Conservation (phyloP, 1,140 invertebrate species). For the Macrobrachium rosenbergii region DNA sequence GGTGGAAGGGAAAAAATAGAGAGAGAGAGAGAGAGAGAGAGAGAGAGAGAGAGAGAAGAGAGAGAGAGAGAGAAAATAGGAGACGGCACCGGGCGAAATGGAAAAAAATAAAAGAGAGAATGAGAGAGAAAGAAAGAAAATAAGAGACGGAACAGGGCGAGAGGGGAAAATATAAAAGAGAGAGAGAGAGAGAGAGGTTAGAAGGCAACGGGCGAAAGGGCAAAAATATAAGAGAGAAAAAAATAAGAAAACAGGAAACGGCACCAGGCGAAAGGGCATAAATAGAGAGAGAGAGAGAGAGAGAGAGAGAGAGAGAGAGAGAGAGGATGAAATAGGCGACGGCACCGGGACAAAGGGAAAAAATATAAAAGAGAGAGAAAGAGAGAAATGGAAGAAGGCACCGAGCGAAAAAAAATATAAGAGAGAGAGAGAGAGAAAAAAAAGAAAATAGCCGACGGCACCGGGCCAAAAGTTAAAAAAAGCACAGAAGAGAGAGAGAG, state of each 20-base stretch:
- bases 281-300: constrained; percentile 21
- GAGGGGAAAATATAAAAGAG: too few relatives aligned
- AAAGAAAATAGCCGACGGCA: background rate
- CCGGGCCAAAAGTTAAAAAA: background rate
- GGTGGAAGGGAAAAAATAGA: background rate
- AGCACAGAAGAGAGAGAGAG: background rate
- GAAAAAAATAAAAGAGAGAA: background rate
- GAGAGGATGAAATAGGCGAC: too few relatives aligned
- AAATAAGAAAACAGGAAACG: constrained; percentile 3
- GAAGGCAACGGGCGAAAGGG: background rate
- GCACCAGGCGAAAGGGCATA: background rate
- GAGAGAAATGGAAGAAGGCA: constrained; percentile 9
- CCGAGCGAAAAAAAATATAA: too few relatives aligned
- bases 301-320: too few relatives aligned
- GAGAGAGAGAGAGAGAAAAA: too few relatives aligned
- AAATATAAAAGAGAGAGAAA: background rate
- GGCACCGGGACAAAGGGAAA: background rate
- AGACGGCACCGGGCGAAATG: background rate
- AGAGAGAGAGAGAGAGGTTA: constrained; percentile 17
- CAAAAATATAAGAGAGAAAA: constrained; percentile 7
- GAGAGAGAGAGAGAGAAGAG: background rate
- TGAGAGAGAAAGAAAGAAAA: constrained; percentile 11
- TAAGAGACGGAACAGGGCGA: too few relatives aligned
- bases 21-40: too few relatives aligned
- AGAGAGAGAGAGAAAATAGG: background rate